Evolutionary conservation across 2,797 vertebrate species (phyloP).

Genomic region (Syngnathus acus): DNA sequence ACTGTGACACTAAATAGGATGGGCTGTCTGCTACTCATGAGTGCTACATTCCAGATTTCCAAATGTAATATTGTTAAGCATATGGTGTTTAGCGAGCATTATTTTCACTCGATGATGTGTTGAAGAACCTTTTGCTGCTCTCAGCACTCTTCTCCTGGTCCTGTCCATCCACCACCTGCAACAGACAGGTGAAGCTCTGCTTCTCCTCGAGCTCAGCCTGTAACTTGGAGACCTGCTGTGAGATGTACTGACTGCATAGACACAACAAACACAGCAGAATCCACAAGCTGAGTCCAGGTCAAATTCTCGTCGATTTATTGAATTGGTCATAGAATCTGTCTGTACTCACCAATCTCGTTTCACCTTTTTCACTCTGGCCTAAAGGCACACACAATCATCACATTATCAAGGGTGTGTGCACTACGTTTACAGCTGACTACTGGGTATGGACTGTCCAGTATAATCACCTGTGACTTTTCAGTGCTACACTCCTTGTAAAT

Average conservation of each 20-base stretch:
- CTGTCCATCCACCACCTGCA: constrained; percentile 57
- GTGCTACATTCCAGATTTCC: too few species aligned
- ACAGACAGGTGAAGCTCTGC: constrained; percentile 69
- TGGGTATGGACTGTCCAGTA: not conserved
- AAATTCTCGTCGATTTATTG: not conserved
- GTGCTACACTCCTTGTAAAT: constrained; percentile 3
- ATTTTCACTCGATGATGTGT: not conserved
- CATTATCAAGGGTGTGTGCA: not conserved
- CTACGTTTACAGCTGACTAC: not conserved
- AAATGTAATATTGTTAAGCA: too few species aligned
- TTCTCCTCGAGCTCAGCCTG: constrained; percentile 63
- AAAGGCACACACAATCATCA: constrained; percentile 3
- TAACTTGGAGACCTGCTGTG: constrained; percentile 60
- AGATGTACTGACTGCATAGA: constrained; percentile 69
- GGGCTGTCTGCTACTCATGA: too few species aligned
- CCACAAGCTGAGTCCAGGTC: not conserved
- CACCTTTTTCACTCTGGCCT: constrained; percentile 35
- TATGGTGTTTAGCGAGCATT: not conserved
- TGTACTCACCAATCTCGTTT: constrained; percentile 40
- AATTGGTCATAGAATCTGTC: not conserved
- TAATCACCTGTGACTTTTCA: constrained; percentile 21
- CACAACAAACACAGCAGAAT: constrained; percentile 3
- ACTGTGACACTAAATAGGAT: too few species aligned
- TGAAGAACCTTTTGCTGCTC: constrained; percentile 22
- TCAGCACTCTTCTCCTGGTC: constrained; percentile 28